Conservation (phyloP, 2,888 invertebrate genomes). For the Euzophera pinguis region DNA sequence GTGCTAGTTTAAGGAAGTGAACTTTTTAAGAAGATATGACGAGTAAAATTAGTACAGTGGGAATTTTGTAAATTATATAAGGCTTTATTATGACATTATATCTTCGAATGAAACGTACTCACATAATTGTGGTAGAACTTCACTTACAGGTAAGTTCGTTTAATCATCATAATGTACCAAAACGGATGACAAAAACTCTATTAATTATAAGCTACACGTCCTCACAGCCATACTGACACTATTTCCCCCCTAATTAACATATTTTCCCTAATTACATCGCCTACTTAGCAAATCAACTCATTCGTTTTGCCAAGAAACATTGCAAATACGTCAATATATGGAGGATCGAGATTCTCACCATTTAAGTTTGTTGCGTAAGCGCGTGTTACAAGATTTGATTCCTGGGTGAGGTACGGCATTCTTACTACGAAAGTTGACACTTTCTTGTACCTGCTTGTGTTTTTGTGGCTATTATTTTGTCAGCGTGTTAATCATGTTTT, state of each 20-base stretch:
- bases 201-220: too few relatives aligned
- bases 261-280: background rate
- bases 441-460: constrained; percentile 41
- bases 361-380: constrained; percentile 25
- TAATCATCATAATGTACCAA: too few relatives aligned
- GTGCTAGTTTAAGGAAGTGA: too few relatives aligned
- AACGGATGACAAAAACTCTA: too few relatives aligned
- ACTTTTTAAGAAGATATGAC: too few relatives aligned
- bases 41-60: too few relatives aligned
- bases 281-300: background rate
- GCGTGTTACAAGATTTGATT: constrained; percentile 39
- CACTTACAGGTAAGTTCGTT: too few relatives aligned
- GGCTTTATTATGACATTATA: too few relatives aligned
- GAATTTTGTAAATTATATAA: too few relatives aligned
- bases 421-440: constrained; percentile 62
- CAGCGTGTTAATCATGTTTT: too few relatives aligned
- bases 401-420: constrained; percentile 50
- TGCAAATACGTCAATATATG: constrained; percentile 2
- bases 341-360: constrained; percentile 3
- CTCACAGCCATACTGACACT: background rate
- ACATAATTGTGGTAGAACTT: too few relatives aligned
- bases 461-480: constrained; percentile 11
- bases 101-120: too few relatives aligned
- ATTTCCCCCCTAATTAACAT: constrained; percentile 3
- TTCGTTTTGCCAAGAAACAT: background rate